Evolutionary conservation across 2,888 invertebrate genomes (phyloP).

Genomic region (Tachina grossa): DNA sequence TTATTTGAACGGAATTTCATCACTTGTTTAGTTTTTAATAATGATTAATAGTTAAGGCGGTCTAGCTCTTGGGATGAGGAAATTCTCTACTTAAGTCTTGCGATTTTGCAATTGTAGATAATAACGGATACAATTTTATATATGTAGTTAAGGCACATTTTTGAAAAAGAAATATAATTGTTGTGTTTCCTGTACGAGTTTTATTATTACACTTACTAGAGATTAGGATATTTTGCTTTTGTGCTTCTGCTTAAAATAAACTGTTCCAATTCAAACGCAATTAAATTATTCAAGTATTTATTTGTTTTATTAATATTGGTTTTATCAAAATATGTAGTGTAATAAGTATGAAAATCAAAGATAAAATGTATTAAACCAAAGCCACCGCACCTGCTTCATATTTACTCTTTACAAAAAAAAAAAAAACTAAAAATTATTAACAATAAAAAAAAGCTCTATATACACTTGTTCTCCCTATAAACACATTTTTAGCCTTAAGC

Average conservation of each 20-base stretch:
- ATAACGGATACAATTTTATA: too few relatives aligned
- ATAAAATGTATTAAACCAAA: slow-evolving; percentile 63
- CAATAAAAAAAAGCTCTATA: slow-evolving; percentile 56
- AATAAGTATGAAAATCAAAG: slow-evolving; percentile 25
- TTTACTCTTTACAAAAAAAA: slow-evolving; percentile 66
- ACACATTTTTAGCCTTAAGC: slow-evolving; percentile 69
- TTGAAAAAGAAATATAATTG: too few relatives aligned
- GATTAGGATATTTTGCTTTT: background rate
- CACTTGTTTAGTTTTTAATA: too few relatives aligned
- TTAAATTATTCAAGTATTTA: slow-evolving; percentile 18
- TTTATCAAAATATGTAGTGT: slow-evolving; percentile 19
- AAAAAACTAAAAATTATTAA: slow-evolving; percentile 24
- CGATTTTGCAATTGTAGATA: too few relatives aligned
- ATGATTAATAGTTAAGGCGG: too few relatives aligned
- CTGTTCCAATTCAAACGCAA: slow-evolving; percentile 1
- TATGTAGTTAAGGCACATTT: too few relatives aligned
- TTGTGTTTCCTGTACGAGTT: too few relatives aligned
- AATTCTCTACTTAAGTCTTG: too few relatives aligned
- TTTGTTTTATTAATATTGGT: slow-evolving; percentile 39
- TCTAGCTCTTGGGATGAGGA: too few relatives aligned
- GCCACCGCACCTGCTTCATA: slow-evolving; percentile 72
- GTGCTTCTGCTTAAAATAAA: slow-evolving; percentile 41
- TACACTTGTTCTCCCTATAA: slow-evolving; percentile 70
- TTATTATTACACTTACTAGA: background rate
- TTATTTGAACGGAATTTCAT: too few relatives aligned